Conservation (phyloP, 2,888 invertebrate genomes). For the Drosophila subquinaria region DNA sequence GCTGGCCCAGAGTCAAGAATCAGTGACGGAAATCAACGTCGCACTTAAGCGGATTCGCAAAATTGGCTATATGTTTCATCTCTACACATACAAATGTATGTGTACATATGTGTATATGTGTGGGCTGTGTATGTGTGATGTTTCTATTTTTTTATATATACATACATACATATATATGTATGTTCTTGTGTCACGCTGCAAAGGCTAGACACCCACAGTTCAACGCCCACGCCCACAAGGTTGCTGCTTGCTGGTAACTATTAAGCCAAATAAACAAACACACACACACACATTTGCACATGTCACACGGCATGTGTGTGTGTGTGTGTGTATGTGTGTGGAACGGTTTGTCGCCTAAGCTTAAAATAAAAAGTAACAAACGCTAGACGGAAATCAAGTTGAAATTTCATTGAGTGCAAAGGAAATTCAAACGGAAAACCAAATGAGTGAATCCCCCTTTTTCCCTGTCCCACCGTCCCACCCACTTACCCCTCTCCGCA, state of each 20-base stretch:
- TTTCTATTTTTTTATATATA: constrained; percentile 8
- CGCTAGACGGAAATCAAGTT: constrained; percentile 77
- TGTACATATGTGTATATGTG: background rate
- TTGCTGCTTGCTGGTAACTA: constrained; percentile 38
- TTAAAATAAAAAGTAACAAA: constrained; percentile 76
- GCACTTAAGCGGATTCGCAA: constrained; percentile 80
- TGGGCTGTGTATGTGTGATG: constrained; percentile 16
- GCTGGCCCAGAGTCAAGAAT: constrained; percentile 71
- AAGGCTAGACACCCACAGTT: constrained; percentile 43
- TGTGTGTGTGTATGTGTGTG: constrained; percentile 15
- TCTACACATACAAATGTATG: background rate
- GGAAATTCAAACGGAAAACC: constrained; percentile 80
- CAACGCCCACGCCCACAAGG: constrained; percentile 41
- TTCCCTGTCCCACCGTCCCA: no score
- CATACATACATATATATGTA: constrained; percentile 9
- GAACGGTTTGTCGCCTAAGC: constrained; percentile 45
- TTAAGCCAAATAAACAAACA: constrained; percentile 67
- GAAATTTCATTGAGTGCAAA: constrained; percentile 81
- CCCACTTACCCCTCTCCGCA: background rate
- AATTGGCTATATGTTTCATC: constrained; percentile 76
- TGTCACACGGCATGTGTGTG: constrained; percentile 22
- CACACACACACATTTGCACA: constrained; percentile 49
- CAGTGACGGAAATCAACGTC: constrained; percentile 80
- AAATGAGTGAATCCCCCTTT: constrained; percentile 64
- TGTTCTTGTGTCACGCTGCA: constrained; percentile 5